These are phyloP conservation scores for Agelaius tricolor DNA, from an alignment of 2,113 vertebrate species.

Conservation along the genomic window DNA sequence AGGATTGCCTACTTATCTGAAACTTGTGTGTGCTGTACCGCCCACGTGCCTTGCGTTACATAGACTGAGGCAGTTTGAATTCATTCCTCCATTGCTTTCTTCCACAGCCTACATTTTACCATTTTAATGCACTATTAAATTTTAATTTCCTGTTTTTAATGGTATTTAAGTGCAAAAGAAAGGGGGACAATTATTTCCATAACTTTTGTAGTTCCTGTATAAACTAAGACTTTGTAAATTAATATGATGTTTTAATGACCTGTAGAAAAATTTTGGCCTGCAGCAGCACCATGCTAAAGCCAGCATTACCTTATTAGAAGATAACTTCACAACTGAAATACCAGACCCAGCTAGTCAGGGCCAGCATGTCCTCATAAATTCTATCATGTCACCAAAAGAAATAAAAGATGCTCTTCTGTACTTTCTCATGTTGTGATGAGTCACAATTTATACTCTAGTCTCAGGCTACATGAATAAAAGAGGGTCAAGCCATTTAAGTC, in stretches of 20 bases:
- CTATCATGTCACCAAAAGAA: background rate
- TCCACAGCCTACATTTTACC: conserved; percentile 29
- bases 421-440: conserved; percentile 23
- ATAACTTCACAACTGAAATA: background rate
- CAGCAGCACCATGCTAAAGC: background rate
- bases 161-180: conserved; percentile 17
- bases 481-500: conserved; percentile 5
- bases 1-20: conserved; percentile 19
- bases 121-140: conserved; percentile 62
- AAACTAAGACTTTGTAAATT: background rate
- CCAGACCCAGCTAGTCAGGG: background rate
- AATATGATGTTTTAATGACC: background rate
- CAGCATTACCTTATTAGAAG: conserved; percentile 5
- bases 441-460: background rate
- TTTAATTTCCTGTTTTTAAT: conserved; percentile 65
- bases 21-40: background rate
- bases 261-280: background rate
- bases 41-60: conserved; percentile 22
- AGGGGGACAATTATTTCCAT: background rate
- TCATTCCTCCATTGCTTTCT: conserved; percentile 63
- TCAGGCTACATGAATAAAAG: conserved; percentile 38
- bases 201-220: background rate
- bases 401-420: background rate
- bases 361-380: background rate
- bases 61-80: conserved; percentile 39